These are phyloP conservation scores for Dryas iulia DNA, from an alignment of 1,140 invertebrate species.

Conservation along the genomic window DNA sequence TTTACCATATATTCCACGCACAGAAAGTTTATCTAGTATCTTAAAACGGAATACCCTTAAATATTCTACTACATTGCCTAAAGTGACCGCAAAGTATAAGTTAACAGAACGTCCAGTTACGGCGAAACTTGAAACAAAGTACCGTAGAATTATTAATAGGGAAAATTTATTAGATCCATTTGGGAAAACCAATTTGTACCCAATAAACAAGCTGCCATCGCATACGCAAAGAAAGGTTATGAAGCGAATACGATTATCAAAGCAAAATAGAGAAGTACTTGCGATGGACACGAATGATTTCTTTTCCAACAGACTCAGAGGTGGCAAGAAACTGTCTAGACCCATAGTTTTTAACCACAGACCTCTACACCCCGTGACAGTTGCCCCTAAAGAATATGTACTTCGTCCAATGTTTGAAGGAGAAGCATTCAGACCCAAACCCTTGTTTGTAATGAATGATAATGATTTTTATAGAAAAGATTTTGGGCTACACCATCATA, in stretches of 20 bases:
- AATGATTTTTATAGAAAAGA: slow-evolving; percentile 42
- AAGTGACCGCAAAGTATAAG: not conserved
- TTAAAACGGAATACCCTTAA: not conserved
- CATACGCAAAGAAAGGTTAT: slow-evolving; percentile 36
- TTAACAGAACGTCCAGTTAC: not conserved
- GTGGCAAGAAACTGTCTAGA: not conserved
- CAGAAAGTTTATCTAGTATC: not conserved
- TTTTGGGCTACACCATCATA: slow-evolving; percentile 23
- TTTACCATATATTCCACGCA: not conserved
- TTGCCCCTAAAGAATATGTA: slow-evolving; percentile 27
- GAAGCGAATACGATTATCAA: slow-evolving; percentile 36
- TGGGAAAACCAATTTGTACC: slow-evolving; percentile 43
- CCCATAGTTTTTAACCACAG: not conserved
- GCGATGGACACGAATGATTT: slow-evolving; percentile 48
- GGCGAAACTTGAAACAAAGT: not conserved
- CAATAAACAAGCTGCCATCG: slow-evolving; percentile 28
- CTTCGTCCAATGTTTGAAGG: slow-evolving; percentile 41
- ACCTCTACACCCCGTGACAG: not conserved
- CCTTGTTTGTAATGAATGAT: slow-evolving; percentile 26
- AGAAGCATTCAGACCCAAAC: slow-evolving; percentile 34
- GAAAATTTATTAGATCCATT: slow-evolving; percentile 33
- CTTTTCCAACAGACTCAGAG: slow-evolving; percentile 34
- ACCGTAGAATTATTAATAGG: not conserved
- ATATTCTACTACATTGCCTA: not conserved
- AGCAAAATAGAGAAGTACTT: slow-evolving; percentile 35